Conservation (phyloP, 2,888 invertebrate genomes). For the Brenthis hecate region DNA sequence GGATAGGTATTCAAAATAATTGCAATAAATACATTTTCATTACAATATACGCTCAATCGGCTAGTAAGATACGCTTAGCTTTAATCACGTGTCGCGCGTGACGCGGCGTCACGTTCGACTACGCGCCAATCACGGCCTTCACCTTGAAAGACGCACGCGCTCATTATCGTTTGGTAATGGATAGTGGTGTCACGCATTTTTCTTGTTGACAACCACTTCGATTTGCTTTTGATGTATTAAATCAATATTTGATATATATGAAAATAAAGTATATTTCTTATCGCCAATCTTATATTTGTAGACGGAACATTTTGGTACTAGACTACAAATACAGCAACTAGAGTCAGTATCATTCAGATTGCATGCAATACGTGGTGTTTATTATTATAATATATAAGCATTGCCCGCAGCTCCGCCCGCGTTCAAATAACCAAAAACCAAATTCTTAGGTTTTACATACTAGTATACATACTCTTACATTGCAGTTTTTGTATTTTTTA, state of each 20-base stretch:
- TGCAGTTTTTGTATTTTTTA: no score
- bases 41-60: constrained; percentile 3
- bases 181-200: constrained; percentile 61
- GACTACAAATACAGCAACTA: no score
- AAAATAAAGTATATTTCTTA: not conserved
- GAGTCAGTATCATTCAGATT: no score
- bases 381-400: no score
- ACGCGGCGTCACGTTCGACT: constrained; percentile 49
- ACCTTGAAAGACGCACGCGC: constrained; percentile 65
- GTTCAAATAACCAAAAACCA: no score
- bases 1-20: not conserved
- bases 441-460: no score
- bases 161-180: constrained; percentile 56
- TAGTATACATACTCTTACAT: no score
- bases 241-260: not conserved
- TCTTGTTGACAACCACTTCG: constrained; percentile 36
- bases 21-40: constrained; percentile 10
- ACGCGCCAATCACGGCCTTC: constrained; percentile 60
- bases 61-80: constrained; percentile 10
- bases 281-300: not conserved
- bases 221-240: constrained; percentile 1
- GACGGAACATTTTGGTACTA: no score
- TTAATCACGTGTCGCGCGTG: constrained; percentile 55
- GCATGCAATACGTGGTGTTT: no score
- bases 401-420: no score